These are phyloP conservation scores for Rhyzopertha dominica DNA, from an alignment of 1,140 invertebrate species.

Conservation along the genomic window DNA sequence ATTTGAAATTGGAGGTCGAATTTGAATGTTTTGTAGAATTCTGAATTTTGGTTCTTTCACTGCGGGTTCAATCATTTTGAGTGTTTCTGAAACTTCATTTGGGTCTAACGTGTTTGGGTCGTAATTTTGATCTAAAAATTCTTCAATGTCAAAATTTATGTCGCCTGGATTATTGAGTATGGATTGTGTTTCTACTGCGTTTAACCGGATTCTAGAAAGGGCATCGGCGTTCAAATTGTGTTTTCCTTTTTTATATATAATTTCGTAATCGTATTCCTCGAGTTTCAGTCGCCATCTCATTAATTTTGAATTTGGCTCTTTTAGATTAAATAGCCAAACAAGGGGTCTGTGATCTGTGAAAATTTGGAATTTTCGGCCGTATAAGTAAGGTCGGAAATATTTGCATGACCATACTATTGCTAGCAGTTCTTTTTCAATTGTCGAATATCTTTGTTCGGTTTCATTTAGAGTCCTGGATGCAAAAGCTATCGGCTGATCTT, in stretches of 20 bases:
- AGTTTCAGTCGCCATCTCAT: not conserved
- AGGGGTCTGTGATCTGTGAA: constrained; percentile 3
- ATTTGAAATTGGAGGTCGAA: too few relatives aligned
- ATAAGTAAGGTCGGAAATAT: constrained; percentile 40
- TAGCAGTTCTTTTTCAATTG: constrained; percentile 41
- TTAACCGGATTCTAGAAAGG: constrained; percentile 23
- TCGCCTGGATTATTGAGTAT: too few relatives aligned
- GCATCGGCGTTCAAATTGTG: constrained; percentile 35
- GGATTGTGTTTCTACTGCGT: not conserved
- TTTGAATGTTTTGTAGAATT: too few relatives aligned
- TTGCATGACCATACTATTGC: constrained; percentile 29
- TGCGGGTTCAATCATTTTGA: too few relatives aligned
- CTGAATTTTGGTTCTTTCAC: too few relatives aligned
- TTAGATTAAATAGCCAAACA: not conserved
- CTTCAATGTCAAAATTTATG: too few relatives aligned
- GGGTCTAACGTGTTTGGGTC: too few relatives aligned
- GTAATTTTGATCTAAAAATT: too few relatives aligned
- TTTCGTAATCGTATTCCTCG: too few relatives aligned
- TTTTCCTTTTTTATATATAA: constrained; percentile 29
- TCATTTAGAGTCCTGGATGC: constrained; percentile 28
- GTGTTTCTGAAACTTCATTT: too few relatives aligned
- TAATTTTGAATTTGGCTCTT: constrained; percentile 11
- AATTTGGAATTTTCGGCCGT: constrained; percentile 22
- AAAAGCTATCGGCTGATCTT: constrained; percentile 37
- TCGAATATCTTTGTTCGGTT: constrained; percentile 35